Evolutionary conservation across 2,113 vertebrate species (phyloP).

Genomic region (Nycticebus coucang): DNA sequence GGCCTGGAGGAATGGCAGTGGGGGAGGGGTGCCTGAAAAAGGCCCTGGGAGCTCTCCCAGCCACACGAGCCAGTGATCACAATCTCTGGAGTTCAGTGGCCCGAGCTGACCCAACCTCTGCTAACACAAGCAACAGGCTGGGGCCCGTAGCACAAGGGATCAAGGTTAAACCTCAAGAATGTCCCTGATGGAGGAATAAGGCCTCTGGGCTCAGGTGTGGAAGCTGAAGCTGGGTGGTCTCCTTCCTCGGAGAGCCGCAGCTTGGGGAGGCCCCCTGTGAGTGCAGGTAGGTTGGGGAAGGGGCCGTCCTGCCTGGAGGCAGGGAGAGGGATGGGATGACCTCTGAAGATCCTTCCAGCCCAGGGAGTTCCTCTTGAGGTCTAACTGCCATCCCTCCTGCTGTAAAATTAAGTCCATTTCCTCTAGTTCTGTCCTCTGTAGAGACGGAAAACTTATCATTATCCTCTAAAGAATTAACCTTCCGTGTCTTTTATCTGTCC

Average conservation of each 20-base stretch:
- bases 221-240: constrained; percentile 69
- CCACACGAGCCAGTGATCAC: not conserved
- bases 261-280: constrained; percentile 70
- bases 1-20: constrained; percentile 74
- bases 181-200: constrained; percentile 74
- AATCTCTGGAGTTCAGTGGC: constrained; percentile 61
- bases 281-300: constrained; percentile 73
- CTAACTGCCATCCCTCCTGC: constrained; percentile 84
- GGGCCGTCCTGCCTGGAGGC: constrained; percentile 82
- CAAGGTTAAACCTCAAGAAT: constrained; percentile 80
- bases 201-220: constrained; percentile 74
- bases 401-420: constrained; percentile 85
- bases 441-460: constrained; percentile 83
- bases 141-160: constrained; percentile 74
- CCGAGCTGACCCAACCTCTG: constrained; percentile 63
- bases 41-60: constrained; percentile 53
- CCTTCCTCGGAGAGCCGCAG: constrained; percentile 73
- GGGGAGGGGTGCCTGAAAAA: constrained; percentile 67
- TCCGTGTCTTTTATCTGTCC: constrained; percentile 69
- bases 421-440: constrained; percentile 84
- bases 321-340: constrained; percentile 82
- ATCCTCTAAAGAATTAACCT: constrained; percentile 77
- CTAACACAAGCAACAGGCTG: constrained; percentile 74
- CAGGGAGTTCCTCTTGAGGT: constrained; percentile 84
- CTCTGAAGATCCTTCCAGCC: constrained; percentile 84